phyloP scores from a whole-genome alignment of 1,140 invertebrate genomes.

The Pachypsylla venusta region DNA sequence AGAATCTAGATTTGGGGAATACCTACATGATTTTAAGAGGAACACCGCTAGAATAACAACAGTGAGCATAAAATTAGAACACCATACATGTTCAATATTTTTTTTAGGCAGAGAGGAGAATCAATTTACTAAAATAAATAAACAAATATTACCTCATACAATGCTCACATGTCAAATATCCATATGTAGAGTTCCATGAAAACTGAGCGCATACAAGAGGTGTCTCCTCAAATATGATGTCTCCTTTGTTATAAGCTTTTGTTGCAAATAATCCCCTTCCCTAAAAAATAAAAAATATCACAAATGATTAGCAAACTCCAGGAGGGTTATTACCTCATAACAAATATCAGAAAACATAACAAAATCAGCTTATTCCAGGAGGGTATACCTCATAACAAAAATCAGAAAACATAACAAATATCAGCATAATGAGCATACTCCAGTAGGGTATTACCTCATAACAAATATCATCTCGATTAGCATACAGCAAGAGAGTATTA shows the following conservation, averaged over 20 bases:
- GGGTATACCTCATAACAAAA: too few species aligned
- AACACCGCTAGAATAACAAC: background rate
- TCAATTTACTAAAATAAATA: background rate
- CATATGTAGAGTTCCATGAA: conserved; percentile 79
- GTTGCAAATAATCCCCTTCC: conserved; percentile 72
- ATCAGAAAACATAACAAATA: too few species aligned
- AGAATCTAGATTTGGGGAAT: background rate
- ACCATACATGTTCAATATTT: background rate
- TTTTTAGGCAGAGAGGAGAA: background rate
- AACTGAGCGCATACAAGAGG: conserved; percentile 83
- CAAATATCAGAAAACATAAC: too few species aligned
- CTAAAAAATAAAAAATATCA: conserved; percentile 46
- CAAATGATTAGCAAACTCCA: too few species aligned
- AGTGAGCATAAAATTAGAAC: background rate
- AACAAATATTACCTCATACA: conserved; percentile 50
- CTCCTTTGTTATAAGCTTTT: conserved; percentile 49
- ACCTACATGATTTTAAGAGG: background rate
- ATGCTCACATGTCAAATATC: conserved; percentile 79
- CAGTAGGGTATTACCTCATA: too few species aligned
- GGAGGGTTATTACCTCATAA: too few species aligned
- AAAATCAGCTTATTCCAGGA: too few species aligned
- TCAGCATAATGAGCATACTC: too few species aligned
- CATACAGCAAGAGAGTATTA: too few species aligned
- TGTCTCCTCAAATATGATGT: conserved; percentile 71
- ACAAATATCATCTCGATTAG: too few species aligned